A percentile compares a stretch with the other conserved stretches of the same genome.
Evolutionary conservation across 2,888 invertebrate species (phyloP).

Genomic region (Caprella mutica): DNA sequence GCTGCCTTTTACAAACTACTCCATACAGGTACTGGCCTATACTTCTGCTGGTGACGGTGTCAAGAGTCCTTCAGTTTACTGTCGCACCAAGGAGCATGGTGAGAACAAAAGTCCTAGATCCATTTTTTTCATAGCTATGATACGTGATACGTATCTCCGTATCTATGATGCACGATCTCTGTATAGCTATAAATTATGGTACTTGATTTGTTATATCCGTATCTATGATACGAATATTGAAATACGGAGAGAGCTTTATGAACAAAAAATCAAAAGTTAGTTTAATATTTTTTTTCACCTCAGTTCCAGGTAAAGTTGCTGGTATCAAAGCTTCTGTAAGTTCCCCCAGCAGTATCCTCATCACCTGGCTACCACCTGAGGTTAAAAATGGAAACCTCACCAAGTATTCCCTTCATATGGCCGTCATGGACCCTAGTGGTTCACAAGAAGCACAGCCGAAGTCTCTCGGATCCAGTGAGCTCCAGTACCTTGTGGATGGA

Average conservation of each 20-base stretch:
- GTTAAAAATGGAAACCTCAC: slow-evolving; percentile 71
- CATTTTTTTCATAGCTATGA: no score
- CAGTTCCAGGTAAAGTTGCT: slow-evolving; percentile 78
- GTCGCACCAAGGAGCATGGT: slow-evolving; percentile 84
- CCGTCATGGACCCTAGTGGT: slow-evolving; percentile 14
- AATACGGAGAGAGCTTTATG: no score
- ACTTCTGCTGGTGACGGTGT: slow-evolving; percentile 83
- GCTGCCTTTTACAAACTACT: slow-evolving; percentile 80
- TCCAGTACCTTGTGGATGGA: slow-evolving; percentile 23
- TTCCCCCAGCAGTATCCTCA: slow-evolving; percentile 68
- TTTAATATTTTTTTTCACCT: slow-evolving; percentile 36
- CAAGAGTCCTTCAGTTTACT: slow-evolving; percentile 67
- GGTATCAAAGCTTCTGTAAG: slow-evolving; percentile 82
- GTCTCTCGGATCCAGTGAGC: slow-evolving; percentile 22
- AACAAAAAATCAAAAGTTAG: no score
- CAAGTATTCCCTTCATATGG: slow-evolving; percentile 62
- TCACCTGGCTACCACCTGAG: slow-evolving; percentile 79
- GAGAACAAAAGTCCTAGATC: no score
- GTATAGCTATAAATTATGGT: no score
- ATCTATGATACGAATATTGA: no score
- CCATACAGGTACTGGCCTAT: slow-evolving; percentile 76
- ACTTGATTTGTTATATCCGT: no score
- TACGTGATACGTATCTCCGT: no score
- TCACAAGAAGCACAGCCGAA: slow-evolving; percentile 8
- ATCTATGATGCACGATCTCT: no score